These are phyloP conservation scores for Drosophila melanogaster DNA, from an alignment of 1,140 invertebrate species.

Conservation along the genomic window Release_6_plus_ISO1_MT NT_033779.5:6124001-6124500, in stretches of 20 bases:
- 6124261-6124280: conserved; percentile 52
- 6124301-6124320: conserved; percentile 26
- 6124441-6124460: conserved; percentile 70
- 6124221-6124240: conserved; percentile 67
- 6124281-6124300: conserved; percentile 33
- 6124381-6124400: conserved; percentile 19
- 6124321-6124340: conserved; percentile 26
- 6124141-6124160: conserved; percentile 59
- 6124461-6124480: conserved; percentile 63
- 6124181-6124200: conserved; percentile 34
- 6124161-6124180: conserved; percentile 50
- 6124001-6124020: conserved; percentile 37
- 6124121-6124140: conserved; percentile 49
- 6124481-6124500: too few relatives aligned
- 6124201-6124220: conserved; percentile 67
- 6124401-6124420: conserved; percentile 64
- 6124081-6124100: conserved; percentile 34
- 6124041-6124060: conserved; percentile 72
- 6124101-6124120: conserved; percentile 10
- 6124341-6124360: conserved; percentile 31
- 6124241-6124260: conserved; percentile 68
- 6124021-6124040: conserved; percentile 76
- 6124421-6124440: conserved; percentile 77
- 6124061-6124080: conserved; percentile 46
- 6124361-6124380: conserved; percentile 42